A percentile compares a stretch with the other conserved stretches of the same genome.
Conservation (phyloP, 2,888 invertebrate genomes). For the Platycnemis pennipes region DNA sequence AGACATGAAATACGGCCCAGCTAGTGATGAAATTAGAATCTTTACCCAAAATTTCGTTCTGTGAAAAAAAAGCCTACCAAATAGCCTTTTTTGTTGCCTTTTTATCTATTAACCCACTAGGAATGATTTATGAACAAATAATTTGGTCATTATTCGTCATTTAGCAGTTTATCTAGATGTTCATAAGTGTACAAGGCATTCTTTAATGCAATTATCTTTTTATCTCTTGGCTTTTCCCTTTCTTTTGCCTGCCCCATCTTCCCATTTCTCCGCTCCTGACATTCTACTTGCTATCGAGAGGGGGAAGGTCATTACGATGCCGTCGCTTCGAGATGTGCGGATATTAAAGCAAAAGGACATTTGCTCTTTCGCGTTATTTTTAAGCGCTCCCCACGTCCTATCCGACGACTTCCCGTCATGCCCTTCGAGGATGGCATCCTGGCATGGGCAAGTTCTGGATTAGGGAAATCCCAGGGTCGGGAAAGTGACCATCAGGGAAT, state of each 20-base stretch:
- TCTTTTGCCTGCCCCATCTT: neutral
- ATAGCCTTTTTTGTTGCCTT: too few relatives aligned
- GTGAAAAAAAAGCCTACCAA: too few relatives aligned
- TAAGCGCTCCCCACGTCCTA: neutral
- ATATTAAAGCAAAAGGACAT: constrained; percentile 35
- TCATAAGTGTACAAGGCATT: too few relatives aligned
- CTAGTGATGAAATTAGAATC: too few relatives aligned
- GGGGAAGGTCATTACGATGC: neutral
- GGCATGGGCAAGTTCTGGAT: neutral
- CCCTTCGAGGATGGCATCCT: neutral
- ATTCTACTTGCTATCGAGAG: neutral
- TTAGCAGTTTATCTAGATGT: too few relatives aligned
- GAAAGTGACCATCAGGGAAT: neutral
- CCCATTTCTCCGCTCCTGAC: neutral
- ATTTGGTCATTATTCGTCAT: too few relatives aligned
- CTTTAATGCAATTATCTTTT: too few relatives aligned
- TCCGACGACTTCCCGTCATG: neutral
- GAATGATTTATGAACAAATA: too few relatives aligned
- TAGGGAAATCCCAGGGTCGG: neutral
- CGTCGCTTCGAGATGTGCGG: constrained; percentile 8
- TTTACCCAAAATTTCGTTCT: too few relatives aligned
- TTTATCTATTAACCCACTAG: too few relatives aligned
- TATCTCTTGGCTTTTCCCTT: neutral
- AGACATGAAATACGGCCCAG: too few relatives aligned
- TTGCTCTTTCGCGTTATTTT: neutral